Evolutionary conservation across 2,113 vertebrate genomes (phyloP), one percentile per base, ranked within the genome.

Genomic region (Microcebus ravelobensis): DNA sequence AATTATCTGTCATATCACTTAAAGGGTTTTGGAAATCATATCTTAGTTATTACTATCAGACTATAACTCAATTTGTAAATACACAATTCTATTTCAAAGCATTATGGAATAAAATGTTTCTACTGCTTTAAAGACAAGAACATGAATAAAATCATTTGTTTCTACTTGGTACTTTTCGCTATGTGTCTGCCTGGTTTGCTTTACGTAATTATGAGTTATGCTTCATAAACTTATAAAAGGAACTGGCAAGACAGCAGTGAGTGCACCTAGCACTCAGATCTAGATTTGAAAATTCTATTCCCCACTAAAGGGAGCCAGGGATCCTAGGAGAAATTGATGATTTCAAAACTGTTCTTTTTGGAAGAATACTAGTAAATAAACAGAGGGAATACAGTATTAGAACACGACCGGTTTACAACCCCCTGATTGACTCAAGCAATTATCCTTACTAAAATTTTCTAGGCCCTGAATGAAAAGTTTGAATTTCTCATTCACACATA

Each of bases 71-170:
- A 1, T 31, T 76, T 50, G 63, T 76, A 83, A 77, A 87, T 18
- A 77, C 20, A 4, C 8, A 74, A 70, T 52, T 88, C 18, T 52
- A n/a, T 12, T 13, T 80, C 36, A 90, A 91, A 82, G 42, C 76
- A 61, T 0, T 74, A 8, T 34, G 5, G 36, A 85, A 90, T 52
- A 71, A 80, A 86, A 73, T n/a, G 65, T 27, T 79, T 70, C 61
- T 42, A 6, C 0, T 74, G 55, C 48, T 83, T 87, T 92, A 86
- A 79, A 85, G 61, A 81, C 27, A 91, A 63, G 9, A 71, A 81
- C 31, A 42, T 63, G 63, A 93, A 74, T 71, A 77, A 95, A 91
- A 90, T 34, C 17, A n/a, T 50, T 42, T 94, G 11, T 87, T 71
- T 77, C 55, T 31, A 93, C 14, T 29, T 92, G 34, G 6, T 59